Evolutionary conservation across 2,888 invertebrate species (phyloP), one percentile per base, ranked within the genome.

Genomic region (Cerceris ruficornis): DNA sequence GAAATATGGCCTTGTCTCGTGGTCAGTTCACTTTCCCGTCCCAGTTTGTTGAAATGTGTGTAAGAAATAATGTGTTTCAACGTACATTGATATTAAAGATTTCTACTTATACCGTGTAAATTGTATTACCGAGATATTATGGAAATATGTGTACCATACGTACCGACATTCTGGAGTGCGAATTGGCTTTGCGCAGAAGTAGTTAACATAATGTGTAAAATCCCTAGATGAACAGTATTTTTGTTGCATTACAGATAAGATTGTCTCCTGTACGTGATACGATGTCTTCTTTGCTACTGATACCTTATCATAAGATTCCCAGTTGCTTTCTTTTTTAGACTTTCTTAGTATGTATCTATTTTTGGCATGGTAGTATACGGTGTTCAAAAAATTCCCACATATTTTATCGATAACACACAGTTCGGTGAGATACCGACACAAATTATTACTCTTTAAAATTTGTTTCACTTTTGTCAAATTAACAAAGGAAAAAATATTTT

Each of bases 151-250:
- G 46, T 46, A 46, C 46, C 11, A 15, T 77, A 77, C 77, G 15
- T 77, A 77, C 77, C 71, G 71, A n/a, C 77, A 77, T 70, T 17
- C 13, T 55, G 43, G 42, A 70, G 1, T 15, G 39, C 0, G 59
- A 41, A 15, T 6, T 15, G 57, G 39, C 64, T 49, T 17, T 41
- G 42, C 15, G 28, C 6, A 59, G 67, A 59, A 59, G 9, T 54
- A 43, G 50, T 49, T 59, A 15, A 43, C 8, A 2, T 42, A 62
- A 14, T 69, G 62, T 54, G 41, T 0, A 0, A 17, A 50, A 42
- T 17, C 11, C n/a, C 17, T 17, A 6, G 62, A n/a, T 39, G 61
- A 43, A 54, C 61, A 67, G 67, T 70, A 77, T 71, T 77, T 77
- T 64, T 17, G 41, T 15, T 13, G 9, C 14, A 7, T 6, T 17